A percentile compares a stretch with the other conserved stretches of the same genome.
Conservation (phyloP, 2,113 vertebrate species). For the Gallinago media region DNA sequence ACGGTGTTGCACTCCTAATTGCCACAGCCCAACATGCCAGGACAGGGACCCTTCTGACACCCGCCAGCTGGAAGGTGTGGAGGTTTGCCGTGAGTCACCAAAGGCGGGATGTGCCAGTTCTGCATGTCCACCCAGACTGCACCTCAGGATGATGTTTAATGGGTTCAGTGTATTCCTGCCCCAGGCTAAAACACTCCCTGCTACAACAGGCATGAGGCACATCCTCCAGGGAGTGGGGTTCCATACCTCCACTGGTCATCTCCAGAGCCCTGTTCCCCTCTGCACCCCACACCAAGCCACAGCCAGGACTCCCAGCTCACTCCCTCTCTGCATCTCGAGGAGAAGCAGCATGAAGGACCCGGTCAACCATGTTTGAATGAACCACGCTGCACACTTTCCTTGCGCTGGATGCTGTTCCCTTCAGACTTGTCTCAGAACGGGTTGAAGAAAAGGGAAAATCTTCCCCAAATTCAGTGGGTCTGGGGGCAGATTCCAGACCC, state of each 20-base stretch:
- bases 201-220: background rate
- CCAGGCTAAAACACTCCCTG: background rate
- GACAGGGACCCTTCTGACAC: background rate
- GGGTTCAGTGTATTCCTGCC: background rate
- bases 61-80: background rate
- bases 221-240: background rate
- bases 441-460: background rate
- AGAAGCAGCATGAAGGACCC: background rate
- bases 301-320: background rate
- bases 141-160: background rate
- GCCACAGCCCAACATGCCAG: background rate
- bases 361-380: fast-evolving
- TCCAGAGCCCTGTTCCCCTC: fast-evolving
- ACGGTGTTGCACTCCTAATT: background rate
- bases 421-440: background rate
- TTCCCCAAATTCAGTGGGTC: background rate
- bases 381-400: background rate
- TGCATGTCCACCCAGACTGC: background rate
- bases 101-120: background rate
- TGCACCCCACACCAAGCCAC: fast-evolving
- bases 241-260: background rate
- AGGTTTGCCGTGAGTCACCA: background rate
- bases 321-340: fast-evolving
- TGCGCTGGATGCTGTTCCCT: background rate
- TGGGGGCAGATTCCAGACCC: background rate